phyloP scores from a whole-genome alignment of 2,797 vertebrate genomes.

The Typhlichthys eigenmanni region DNA sequence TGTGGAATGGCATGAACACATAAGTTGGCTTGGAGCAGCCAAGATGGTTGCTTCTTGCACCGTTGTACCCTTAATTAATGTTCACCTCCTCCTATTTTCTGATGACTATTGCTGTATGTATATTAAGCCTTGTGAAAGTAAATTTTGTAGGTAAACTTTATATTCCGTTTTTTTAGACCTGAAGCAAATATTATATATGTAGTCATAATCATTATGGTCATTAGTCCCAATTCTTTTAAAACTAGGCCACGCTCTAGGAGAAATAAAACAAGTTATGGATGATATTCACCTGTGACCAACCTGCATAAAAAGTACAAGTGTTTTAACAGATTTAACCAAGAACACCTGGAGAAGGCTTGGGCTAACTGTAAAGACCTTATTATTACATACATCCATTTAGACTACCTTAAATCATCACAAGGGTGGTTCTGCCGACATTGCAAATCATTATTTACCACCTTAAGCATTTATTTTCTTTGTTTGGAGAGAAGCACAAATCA shows the following conservation, averaged over 20 bases:
- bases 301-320: constrained; percentile 12
- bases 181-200: constrained; percentile 16
- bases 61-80: not conserved
- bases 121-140: constrained; percentile 3
- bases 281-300: constrained; percentile 19
- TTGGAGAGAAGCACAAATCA: constrained; percentile 14
- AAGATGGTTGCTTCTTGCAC: not conserved
- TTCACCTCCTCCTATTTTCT: not conserved
- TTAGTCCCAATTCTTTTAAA: not conserved
- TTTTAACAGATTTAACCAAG: not conserved
- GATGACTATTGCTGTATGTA: constrained; percentile 3
- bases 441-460: not conserved
- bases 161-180: constrained; percentile 6
- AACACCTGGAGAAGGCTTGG: not conserved
- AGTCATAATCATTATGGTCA: not conserved
- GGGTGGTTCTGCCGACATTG: constrained; percentile 16
- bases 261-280: constrained; percentile 4
- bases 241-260: not conserved
- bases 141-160: not conserved
- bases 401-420: constrained; percentile 1
- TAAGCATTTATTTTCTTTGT: constrained; percentile 6
- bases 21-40: not conserved
- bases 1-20: constrained; percentile 17
- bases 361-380: not conserved
- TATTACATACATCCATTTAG: not conserved